Evolutionary conservation across 2,888 invertebrate species (phyloP).

Genomic region (Xestia xanthographa): DNA sequence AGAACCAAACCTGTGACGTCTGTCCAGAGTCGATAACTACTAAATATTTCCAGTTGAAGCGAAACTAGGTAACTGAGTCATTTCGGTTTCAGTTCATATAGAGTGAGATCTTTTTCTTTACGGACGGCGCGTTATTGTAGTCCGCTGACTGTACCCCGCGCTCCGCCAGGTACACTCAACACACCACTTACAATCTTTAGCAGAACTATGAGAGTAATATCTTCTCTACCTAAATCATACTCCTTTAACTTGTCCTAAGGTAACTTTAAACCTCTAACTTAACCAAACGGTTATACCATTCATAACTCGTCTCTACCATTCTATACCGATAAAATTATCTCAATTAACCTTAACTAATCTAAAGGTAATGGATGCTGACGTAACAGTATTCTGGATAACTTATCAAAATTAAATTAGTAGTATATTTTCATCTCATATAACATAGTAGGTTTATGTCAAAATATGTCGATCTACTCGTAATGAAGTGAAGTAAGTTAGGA

Average conservation of each 20-base stretch:
- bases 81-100: constrained; percentile 60
- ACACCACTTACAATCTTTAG: constrained; percentile 73
- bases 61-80: constrained; percentile 44
- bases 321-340: constrained; percentile 78
- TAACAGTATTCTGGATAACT: constrained; percentile 90
- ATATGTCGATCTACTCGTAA: constrained; percentile 62
- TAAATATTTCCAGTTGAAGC: constrained; percentile 56
- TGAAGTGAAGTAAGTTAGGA: constrained; percentile 61
- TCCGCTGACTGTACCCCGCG: constrained; percentile 48
- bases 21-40: constrained; percentile 55
- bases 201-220: constrained; percentile 78
- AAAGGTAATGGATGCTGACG: constrained; percentile 62
- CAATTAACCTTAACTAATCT: constrained; percentile 75
- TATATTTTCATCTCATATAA: constrained; percentile 65
- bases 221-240: constrained; percentile 77
- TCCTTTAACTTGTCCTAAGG: constrained; percentile 73
- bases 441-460: constrained; percentile 60
- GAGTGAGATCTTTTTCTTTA: constrained; percentile 69
- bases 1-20: constrained; percentile 61
- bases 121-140: constrained; percentile 82
- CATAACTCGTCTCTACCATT: constrained; percentile 68
- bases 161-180: constrained; percentile 66
- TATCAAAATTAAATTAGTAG: constrained; percentile 78
- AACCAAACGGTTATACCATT: constrained; percentile 84
- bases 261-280: constrained; percentile 80